Conservation (phyloP, 2,888 invertebrate species). For the Heteromurus nitidus region DNA sequence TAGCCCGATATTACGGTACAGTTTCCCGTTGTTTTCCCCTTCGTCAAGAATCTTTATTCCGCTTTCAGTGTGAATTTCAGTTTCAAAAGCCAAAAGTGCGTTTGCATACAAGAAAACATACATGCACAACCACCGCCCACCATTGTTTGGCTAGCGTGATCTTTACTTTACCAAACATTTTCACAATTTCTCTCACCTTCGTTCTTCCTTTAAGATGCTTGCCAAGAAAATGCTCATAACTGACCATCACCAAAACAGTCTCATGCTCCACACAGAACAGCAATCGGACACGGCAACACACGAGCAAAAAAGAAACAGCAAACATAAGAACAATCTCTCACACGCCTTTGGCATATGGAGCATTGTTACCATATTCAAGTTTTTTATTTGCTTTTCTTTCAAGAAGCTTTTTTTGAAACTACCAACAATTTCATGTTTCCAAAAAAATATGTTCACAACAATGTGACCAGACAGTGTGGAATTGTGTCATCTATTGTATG, state of each 20-base stretch:
- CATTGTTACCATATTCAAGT: too few species aligned
- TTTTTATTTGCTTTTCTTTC: too few species aligned
- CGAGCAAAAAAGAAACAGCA: too few species aligned
- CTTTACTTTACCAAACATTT: not conserved
- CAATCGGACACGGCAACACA: too few species aligned
- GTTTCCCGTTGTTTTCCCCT: constrained; percentile 32
- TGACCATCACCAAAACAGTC: constrained; percentile 19
- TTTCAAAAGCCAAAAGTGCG: not conserved
- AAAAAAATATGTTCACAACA: too few species aligned
- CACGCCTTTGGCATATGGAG: too few species aligned
- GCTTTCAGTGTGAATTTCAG: constrained; percentile 22
- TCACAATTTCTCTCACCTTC: not conserved
- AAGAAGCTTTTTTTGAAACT: too few species aligned
- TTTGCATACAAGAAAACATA: not conserved
- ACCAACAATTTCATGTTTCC: too few species aligned
- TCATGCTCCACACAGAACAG: not conserved
- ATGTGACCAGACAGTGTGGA: too few species aligned
- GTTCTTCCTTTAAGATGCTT: not conserved
- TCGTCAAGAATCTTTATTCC: not conserved
- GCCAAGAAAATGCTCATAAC: constrained; percentile 1
- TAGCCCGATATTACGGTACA: constrained; percentile 21
- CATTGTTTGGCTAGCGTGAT: not conserved
- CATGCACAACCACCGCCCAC: not conserved
- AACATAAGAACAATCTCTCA: too few species aligned
- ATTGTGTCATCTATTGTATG: too few species aligned